Conservation (phyloP, 2,113 vertebrate genomes). For the Forbesichthys papilliferus region DNA sequence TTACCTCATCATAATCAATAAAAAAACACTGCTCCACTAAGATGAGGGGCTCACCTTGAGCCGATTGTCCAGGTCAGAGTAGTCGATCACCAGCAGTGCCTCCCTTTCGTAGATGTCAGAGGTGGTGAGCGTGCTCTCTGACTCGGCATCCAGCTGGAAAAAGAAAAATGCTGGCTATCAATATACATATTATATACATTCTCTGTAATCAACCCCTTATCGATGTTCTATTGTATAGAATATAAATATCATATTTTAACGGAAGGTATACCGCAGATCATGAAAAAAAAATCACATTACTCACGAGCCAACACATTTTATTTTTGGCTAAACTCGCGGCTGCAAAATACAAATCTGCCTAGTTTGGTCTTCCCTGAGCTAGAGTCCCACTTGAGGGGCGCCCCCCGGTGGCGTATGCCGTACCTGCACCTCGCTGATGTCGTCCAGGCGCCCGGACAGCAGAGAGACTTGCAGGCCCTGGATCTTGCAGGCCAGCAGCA, state of each 20-base stretch:
- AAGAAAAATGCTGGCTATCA: too few relatives aligned
- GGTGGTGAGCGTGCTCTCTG: slow-evolving; percentile 69
- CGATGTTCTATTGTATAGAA: too few relatives aligned
- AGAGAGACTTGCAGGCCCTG: slow-evolving; percentile 79
- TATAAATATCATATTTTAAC: too few relatives aligned
- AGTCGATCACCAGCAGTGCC: slow-evolving; percentile 83
- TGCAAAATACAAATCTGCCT: too few relatives aligned
- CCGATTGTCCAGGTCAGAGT: slow-evolving; percentile 71
- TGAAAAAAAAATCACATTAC: too few relatives aligned
- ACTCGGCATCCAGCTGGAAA: slow-evolving; percentile 79
- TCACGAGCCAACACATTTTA: too few relatives aligned
- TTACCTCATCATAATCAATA: too few relatives aligned
- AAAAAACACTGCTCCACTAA: too few relatives aligned
- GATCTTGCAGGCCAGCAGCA: slow-evolving; percentile 89
- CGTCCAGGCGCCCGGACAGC: slow-evolving; percentile 80
- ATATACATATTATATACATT: not conserved
- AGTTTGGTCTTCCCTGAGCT: too few relatives aligned
- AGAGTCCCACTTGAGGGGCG: too few relatives aligned
- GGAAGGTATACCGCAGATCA: too few relatives aligned
- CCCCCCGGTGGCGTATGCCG: slow-evolving; percentile 46
- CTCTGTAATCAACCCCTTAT: not conserved
- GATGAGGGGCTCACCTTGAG: slow-evolving; percentile 74
- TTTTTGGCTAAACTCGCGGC: too few relatives aligned
- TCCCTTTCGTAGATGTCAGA: slow-evolving; percentile 84
- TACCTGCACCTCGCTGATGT: slow-evolving; percentile 89